These are phyloP conservation scores for Remorina albescens DNA, from an alignment of 2,797 vertebrate species.

Conservation along the genomic window DNA sequence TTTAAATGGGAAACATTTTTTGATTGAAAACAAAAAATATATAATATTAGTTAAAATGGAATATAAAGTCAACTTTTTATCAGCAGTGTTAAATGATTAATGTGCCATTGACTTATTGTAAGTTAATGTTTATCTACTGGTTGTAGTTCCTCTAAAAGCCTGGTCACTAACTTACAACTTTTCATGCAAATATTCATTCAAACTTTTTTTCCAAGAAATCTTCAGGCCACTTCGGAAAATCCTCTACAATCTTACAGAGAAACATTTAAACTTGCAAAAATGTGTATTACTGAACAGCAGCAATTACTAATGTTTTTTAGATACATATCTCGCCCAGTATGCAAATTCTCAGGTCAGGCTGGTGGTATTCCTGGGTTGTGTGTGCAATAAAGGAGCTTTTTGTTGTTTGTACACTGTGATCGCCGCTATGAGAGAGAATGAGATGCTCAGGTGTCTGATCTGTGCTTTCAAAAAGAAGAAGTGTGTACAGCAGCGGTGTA, in stretches of 20 bases:
- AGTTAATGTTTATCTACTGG: not conserved
- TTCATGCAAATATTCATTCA: constrained; percentile 29
- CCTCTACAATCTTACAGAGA: not conserved
- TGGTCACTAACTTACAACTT: not conserved
- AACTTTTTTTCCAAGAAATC: constrained; percentile 6
- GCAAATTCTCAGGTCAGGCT: constrained; percentile 74
- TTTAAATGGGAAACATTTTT: not conserved
- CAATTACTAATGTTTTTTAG: constrained; percentile 25
- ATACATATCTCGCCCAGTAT: constrained; percentile 67
- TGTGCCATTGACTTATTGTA: constrained; percentile 11
- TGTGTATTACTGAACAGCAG: constrained; percentile 23
- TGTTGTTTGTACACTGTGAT: constrained; percentile 75
- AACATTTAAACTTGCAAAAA: constrained; percentile 31
- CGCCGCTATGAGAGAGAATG: constrained; percentile 41
- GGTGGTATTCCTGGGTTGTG: constrained; percentile 64
- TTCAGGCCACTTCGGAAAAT: constrained; percentile 13
- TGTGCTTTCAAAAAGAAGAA: constrained; percentile 84
- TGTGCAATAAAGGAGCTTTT: constrained; percentile 64
- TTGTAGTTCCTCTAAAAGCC: not conserved
- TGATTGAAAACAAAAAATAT: not conserved
- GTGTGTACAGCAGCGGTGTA: constrained; percentile 67
- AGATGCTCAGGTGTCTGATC: constrained; percentile 70
- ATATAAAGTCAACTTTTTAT: not conserved
- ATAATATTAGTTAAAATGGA: not conserved
- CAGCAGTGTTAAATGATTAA: not conserved